These are phyloP conservation scores for Drosophila tropicalis DNA, from an alignment of 1,140 invertebrate genomes.

Conservation along the genomic window DNA sequence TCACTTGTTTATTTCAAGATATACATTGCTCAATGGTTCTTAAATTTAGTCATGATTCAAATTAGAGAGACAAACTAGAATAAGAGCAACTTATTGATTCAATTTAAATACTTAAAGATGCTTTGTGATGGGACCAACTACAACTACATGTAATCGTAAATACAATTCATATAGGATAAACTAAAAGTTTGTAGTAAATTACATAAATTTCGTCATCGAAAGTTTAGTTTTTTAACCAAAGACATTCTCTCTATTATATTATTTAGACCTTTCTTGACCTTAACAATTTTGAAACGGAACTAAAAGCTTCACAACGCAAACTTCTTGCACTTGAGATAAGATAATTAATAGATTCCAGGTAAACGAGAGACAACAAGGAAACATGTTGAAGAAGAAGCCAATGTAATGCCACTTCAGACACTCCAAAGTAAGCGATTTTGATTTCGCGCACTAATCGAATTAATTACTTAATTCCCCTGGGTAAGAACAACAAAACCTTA, in stretches of 20 bases:
- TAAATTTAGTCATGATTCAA: no score
- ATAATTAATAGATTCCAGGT: conserved; percentile 1
- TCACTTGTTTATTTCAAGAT: no score
- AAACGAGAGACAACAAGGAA: conserved; percentile 1
- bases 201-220: no score
- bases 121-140: no score
- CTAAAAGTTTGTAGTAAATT: no score
- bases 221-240: not conserved
- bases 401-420: conserved; percentile 6
- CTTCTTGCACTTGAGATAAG: conserved; percentile 27
- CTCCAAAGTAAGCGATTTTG: conserved; percentile 6
- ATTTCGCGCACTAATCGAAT: conserved; percentile 41
- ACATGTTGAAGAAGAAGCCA: conserved; percentile 6
- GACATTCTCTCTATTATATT: not conserved
- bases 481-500: not conserved
- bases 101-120: no score
- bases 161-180: no score
- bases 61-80: no score
- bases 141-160: no score
- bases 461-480: conserved; percentile 37
- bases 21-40: no score
- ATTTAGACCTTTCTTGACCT: conserved; percentile 27
- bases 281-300: conserved; percentile 21
- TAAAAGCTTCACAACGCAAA: conserved; percentile 4
- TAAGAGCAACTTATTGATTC: no score